Evolutionary conservation across 2,888 invertebrate genomes (phyloP).

Genomic region (Gasteruption jaculator): DNA sequence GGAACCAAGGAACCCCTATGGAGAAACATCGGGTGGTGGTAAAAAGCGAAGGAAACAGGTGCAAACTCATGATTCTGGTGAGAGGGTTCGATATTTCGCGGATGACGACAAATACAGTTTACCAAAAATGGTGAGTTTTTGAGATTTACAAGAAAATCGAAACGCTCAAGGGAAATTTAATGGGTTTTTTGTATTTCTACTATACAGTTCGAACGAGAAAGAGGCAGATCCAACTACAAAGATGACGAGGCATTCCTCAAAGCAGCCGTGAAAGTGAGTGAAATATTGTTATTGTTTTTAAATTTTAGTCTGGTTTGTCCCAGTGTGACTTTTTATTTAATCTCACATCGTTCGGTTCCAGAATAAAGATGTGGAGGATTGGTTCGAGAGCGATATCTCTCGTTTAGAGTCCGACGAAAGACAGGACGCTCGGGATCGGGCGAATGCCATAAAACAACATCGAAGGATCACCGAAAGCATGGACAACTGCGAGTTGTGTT

Average conservation of each 20-base stretch:
- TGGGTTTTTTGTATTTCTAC: conserved; percentile 9
- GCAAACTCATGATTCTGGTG: conserved; percentile 66
- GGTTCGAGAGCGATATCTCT: conserved; percentile 76
- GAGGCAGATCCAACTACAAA: conserved; percentile 73
- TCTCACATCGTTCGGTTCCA: no score
- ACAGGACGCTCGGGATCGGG: conserved; percentile 60
- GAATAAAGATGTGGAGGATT: conserved; percentile 71
- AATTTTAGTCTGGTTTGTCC: conserved; percentile 6
- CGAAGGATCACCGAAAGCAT: conserved; percentile 64
- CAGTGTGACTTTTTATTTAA: conserved; percentile 8
- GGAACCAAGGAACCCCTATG: conserved; percentile 40
- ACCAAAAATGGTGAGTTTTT: conserved; percentile 67
- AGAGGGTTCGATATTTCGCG: conserved; percentile 78
- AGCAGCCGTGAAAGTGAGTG: conserved; percentile 58
- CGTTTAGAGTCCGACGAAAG: conserved; percentile 61
- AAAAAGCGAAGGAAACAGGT: conserved; percentile 56
- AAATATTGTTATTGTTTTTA: not conserved
- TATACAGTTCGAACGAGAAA: conserved; percentile 73
- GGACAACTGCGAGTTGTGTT: conserved; percentile 78
- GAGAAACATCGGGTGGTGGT: conserved; percentile 47
- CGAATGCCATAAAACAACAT: conserved; percentile 71
- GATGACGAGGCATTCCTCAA: conserved; percentile 77
- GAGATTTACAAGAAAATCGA: conserved; percentile 1
- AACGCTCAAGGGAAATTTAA: conserved; percentile 12
- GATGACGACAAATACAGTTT: conserved; percentile 87